Conservation (phyloP, 1,140 invertebrate genomes). For the Drosophila seguyi region DNA sequence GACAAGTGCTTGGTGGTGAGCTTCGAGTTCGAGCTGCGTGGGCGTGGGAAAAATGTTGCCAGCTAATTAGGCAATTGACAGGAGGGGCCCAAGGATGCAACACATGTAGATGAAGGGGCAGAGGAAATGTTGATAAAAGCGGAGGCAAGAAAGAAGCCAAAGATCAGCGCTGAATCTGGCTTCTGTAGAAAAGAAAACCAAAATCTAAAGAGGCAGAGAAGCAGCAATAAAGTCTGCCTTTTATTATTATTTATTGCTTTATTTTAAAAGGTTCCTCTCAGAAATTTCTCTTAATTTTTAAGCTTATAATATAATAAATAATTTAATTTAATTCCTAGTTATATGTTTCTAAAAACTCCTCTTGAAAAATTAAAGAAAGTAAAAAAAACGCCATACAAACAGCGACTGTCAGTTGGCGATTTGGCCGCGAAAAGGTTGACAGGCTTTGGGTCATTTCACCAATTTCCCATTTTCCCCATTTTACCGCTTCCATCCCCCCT, state of each 20-base stretch:
- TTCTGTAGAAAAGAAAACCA: not conserved
- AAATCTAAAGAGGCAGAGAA: not conserved
- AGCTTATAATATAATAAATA: not conserved
- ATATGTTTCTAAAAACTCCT: not conserved
- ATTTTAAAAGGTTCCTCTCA: not conserved
- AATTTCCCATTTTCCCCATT: conserved; percentile 6
- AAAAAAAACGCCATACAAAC: not conserved
- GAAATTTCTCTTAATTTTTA: not conserved
- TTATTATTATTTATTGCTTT: too few species aligned
- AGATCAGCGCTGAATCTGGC: conserved; percentile 6
- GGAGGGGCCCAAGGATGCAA: not conserved
- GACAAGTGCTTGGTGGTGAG: conserved; percentile 51
- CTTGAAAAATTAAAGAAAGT: not conserved
- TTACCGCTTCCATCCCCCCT: not conserved
- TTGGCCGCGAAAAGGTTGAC: conserved; percentile 19
- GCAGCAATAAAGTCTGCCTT: too few species aligned
- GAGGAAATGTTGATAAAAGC: not conserved
- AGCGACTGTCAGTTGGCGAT: conserved; percentile 3
- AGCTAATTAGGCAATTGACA: conserved; percentile 69
- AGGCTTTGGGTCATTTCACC: conserved; percentile 24
- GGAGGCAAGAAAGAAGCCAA: not conserved
- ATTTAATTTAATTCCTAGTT: not conserved
- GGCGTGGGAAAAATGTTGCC: conserved; percentile 69
- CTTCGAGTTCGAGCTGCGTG: conserved; percentile 44
- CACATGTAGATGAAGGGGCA: not conserved